A percentile compares a stretch with the other conserved stretches of the same genome.
These are phyloP conservation scores for Orchesella flavescens DNA, from an alignment of 2,888 invertebrate species.

Conservation along the genomic window DNA sequence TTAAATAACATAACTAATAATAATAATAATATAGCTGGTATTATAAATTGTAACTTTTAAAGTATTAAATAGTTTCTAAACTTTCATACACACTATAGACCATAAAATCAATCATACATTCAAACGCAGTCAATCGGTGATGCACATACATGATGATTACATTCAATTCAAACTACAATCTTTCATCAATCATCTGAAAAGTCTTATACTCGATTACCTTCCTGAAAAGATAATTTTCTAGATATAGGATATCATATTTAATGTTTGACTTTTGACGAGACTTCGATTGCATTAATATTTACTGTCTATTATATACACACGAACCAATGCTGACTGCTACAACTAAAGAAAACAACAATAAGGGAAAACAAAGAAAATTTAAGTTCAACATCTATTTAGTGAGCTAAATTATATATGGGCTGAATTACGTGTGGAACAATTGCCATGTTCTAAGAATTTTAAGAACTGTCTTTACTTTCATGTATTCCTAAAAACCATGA, in stretches of 20 bases:
- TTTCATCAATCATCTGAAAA: background rate
- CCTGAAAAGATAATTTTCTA: background rate
- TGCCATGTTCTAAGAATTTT: background rate
- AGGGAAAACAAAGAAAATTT: background rate
- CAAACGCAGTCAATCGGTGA: background rate
- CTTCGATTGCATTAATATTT: constrained; percentile 10
- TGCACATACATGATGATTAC: background rate
- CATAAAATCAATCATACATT: background rate
- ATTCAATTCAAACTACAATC: background rate
- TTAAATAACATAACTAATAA: background rate
- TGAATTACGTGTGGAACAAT: background rate
- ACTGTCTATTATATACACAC: too few relatives aligned
- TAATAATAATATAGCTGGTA: background rate
- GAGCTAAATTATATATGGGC: too few relatives aligned
- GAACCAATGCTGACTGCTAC: too few relatives aligned
- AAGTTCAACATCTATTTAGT: too few relatives aligned
- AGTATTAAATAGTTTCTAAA: too few relatives aligned
- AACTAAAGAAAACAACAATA: background rate
- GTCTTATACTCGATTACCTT: background rate
- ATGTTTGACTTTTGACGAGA: constrained; percentile 10
- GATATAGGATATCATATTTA: background rate
- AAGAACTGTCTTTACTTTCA: background rate
- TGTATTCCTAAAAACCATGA: background rate
- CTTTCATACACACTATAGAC: too few relatives aligned
- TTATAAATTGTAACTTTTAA: background rate